phyloP scores from a whole-genome alignment of 2,113 vertebrate species.

The Scomber colias region DNA sequence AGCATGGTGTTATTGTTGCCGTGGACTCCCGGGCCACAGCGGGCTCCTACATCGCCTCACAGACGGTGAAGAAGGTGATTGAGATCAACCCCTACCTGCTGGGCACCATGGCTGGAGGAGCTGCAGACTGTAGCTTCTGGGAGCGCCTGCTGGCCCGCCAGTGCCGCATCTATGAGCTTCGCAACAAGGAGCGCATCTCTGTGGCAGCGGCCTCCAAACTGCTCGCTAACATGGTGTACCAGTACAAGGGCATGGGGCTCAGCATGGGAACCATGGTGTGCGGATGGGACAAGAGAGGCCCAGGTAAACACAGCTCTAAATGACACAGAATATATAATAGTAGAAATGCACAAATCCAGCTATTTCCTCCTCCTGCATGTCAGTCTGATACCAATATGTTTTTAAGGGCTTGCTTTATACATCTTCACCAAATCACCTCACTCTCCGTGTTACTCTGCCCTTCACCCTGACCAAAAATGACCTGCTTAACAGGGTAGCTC shows the following conservation, averaged over 20 bases:
- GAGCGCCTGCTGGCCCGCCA: conserved; percentile 92
- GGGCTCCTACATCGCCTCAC: conserved; percentile 92
- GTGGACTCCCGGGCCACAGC: conserved; percentile 94
- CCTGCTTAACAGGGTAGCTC: too few relatives aligned
- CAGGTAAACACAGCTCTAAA: conserved; percentile 82
- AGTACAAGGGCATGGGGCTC: conserved; percentile 95
- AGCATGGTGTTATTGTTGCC: conserved; percentile 91
- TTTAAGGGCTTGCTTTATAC: too few relatives aligned
- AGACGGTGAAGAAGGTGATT: conserved; percentile 94
- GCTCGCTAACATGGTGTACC: conserved; percentile 97
- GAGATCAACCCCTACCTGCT: conserved; percentile 94
- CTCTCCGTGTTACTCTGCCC: too few relatives aligned
- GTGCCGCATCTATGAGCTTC: conserved; percentile 93
- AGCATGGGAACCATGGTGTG: conserved; percentile 97
- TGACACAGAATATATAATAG: not conserved
- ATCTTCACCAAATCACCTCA: too few relatives aligned
- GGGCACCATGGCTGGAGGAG: conserved; percentile 95
- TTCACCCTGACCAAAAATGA: too few relatives aligned
- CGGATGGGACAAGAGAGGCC: conserved; percentile 95
- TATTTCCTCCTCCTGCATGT: too few relatives aligned
- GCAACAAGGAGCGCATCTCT: conserved; percentile 95
- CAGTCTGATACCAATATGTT: too few relatives aligned
- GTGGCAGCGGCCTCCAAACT: conserved; percentile 94
- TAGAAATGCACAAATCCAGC: too few relatives aligned
- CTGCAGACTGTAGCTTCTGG: conserved; percentile 95